Conservation (phyloP, 2,888 invertebrate genomes). For the Coelopa pilipes region DNA sequence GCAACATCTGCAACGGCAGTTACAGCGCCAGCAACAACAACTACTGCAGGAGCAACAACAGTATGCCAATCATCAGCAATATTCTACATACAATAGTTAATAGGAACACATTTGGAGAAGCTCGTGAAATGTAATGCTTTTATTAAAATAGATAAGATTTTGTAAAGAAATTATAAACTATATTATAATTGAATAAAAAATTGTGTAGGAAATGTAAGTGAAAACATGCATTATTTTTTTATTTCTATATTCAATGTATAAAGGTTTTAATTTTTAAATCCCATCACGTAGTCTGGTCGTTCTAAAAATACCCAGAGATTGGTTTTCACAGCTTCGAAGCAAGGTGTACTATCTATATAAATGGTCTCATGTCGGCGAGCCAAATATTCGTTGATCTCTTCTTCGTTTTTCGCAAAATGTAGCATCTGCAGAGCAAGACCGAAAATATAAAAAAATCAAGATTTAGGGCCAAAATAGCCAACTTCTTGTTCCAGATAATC, state of each 20-base stretch:
- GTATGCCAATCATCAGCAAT: constrained; percentile 22
- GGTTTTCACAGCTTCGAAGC: constrained; percentile 52
- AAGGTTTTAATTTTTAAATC: constrained; percentile 46
- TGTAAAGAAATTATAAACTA: too few relatives aligned
- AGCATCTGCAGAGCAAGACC: constrained; percentile 50
- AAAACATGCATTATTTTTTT: too few relatives aligned
- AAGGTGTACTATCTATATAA: constrained; percentile 50
- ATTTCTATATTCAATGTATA: background rate
- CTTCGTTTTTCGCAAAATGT: constrained; percentile 52
- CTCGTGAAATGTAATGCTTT: too few relatives aligned
- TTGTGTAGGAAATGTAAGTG: too few relatives aligned
- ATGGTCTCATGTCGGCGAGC: constrained; percentile 54
- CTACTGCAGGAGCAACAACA: constrained; percentile 31
- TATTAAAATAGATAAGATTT: too few relatives aligned
- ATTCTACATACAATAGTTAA: background rate
- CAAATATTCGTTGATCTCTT: constrained; percentile 53
- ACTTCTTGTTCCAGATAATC: constrained; percentile 52
- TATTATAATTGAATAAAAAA: too few relatives aligned
- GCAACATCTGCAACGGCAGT: constrained; percentile 36
- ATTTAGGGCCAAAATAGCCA: background rate
- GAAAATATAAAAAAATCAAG: background rate
- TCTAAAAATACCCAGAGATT: constrained; percentile 51
- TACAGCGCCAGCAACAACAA: constrained; percentile 39
- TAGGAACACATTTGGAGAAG: too few relatives aligned
- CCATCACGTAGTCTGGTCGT: constrained; percentile 54